Conservation (phyloP, 2,888 invertebrate species). For the Apodemia zela region DNA sequence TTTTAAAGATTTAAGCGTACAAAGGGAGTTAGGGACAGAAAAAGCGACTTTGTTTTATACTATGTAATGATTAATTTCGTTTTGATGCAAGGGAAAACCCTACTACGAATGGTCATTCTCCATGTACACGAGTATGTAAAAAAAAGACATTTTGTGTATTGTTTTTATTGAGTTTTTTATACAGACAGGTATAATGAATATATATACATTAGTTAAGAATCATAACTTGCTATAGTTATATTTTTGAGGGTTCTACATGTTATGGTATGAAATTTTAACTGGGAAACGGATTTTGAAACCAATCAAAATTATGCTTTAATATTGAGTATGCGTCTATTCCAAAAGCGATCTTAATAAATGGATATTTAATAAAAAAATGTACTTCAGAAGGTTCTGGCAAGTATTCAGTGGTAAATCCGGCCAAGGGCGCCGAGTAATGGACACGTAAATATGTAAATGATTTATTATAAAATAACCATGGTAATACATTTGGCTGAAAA, state of each 20-base stretch:
- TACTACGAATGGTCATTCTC: too few species aligned
- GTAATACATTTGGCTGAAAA: slow-evolving; percentile 1
- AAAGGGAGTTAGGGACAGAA: too few species aligned
- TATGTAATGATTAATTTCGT: too few species aligned
- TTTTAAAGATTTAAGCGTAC: too few species aligned
- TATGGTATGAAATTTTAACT: neutral
- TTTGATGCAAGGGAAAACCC: too few species aligned
- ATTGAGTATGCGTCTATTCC: neutral
- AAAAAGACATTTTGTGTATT: too few species aligned
- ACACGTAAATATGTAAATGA: slow-evolving; percentile 6
- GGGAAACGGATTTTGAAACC: neutral
- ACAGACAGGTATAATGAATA: too few species aligned
- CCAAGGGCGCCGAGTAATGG: neutral
- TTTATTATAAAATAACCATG: neutral
- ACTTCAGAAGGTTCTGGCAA: neutral
- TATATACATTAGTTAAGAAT: too few species aligned
- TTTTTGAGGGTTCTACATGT: neutral
- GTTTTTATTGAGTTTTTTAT: too few species aligned
- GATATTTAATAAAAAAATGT: neutral
- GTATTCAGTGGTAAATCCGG: neutral
- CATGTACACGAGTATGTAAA: too few species aligned
- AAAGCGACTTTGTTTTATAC: too few species aligned
- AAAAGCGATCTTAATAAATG: neutral
- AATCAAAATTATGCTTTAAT: neutral
- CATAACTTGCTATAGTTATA: too few species aligned